Percentiles rank a stretch among this genome's conserved stretches.
phyloP scores from a whole-genome alignment of 1,140 invertebrate species.

The Drosophila littoralis region DNA sequence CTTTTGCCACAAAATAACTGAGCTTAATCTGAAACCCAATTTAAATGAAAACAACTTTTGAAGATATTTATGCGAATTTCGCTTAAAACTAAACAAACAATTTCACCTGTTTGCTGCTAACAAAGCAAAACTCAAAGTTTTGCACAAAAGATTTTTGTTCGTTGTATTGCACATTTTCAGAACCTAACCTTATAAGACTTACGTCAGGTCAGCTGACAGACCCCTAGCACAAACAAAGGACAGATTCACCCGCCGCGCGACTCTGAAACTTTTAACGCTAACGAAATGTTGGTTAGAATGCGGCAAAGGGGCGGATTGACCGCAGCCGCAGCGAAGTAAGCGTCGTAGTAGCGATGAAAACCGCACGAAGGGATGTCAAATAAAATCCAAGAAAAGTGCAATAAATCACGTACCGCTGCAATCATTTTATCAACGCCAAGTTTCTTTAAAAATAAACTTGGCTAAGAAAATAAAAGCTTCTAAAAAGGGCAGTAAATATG shows the following conservation, averaged over 20 bases:
- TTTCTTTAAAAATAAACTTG: conserved; percentile 17
- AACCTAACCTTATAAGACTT: conserved; percentile 42
- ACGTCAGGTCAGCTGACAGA: conserved; percentile 52
- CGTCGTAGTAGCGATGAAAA: conserved; percentile 31
- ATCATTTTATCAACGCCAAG: conserved; percentile 53
- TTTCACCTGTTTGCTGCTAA: no score
- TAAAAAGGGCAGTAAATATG: background rate
- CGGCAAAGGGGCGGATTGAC: conserved; percentile 10
- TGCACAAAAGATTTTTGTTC: conserved; percentile 24
- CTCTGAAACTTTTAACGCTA: conserved; percentile 9
- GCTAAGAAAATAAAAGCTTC: background rate
- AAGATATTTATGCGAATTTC: no score
- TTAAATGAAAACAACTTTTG: no score
- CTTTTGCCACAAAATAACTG: no score
- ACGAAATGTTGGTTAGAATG: conserved; percentile 1
- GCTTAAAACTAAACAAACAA: no score
- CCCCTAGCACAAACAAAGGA: conserved; percentile 17
- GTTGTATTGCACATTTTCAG: conserved; percentile 51
- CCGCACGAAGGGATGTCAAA: conserved; percentile 73
- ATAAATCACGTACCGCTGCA: conserved; percentile 70
- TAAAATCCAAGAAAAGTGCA: conserved; percentile 72
- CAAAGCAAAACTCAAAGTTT: conserved; percentile 1
- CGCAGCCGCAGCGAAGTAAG: conserved; percentile 25
- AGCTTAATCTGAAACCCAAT: no score
- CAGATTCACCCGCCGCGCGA: background rate